A percentile compares a stretch with the other conserved stretches of the same genome.
Evolutionary conservation across 2,888 invertebrate species (phyloP).

Genomic region (Buathra laborator): DNA sequence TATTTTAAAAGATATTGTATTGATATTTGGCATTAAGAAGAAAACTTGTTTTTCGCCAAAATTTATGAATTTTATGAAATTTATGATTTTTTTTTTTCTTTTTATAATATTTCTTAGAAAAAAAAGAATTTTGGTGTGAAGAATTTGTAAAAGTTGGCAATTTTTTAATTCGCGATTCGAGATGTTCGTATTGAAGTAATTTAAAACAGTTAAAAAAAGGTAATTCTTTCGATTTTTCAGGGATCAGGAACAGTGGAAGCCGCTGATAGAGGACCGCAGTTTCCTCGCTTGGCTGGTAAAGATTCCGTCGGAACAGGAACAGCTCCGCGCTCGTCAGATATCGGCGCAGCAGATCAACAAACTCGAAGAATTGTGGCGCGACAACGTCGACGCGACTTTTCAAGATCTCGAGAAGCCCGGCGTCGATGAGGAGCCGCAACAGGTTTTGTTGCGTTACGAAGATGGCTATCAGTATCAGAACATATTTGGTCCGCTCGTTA

Average conservation of each 20-base stretch:
- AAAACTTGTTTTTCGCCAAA: no score
- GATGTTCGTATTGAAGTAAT: no score
- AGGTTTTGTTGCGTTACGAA: conserved; percentile 92
- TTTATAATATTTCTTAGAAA: not conserved
- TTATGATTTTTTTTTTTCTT: not conserved
- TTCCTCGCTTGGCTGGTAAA: conserved; percentile 99
- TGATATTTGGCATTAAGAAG: no score
- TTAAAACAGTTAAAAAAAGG: not conserved
- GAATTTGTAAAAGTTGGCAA: not conserved
- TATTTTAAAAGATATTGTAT: no score
- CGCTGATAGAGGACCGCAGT: conserved; percentile 97
- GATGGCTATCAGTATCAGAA: conserved; percentile 99
- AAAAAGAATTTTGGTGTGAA: not conserved
- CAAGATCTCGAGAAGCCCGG: conserved; percentile 99
- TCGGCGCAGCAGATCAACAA: conserved; percentile 99
- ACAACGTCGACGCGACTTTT: conserved; percentile 98
- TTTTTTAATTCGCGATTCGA: no score
- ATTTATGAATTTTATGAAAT: no score
- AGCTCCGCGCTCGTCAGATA: conserved; percentile 97
- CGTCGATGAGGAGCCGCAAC: conserved; percentile 98
- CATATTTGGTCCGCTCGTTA: conserved; percentile 98
- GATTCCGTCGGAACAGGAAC: conserved; percentile 98
- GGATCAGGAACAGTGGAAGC: conserved; percentile 99
- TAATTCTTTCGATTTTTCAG: conserved; percentile 75
- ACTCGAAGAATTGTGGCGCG: conserved; percentile 99